phyloP scores from a whole-genome alignment of 2,113 vertebrate genomes.

The Engystomops pustulosus region DNA sequence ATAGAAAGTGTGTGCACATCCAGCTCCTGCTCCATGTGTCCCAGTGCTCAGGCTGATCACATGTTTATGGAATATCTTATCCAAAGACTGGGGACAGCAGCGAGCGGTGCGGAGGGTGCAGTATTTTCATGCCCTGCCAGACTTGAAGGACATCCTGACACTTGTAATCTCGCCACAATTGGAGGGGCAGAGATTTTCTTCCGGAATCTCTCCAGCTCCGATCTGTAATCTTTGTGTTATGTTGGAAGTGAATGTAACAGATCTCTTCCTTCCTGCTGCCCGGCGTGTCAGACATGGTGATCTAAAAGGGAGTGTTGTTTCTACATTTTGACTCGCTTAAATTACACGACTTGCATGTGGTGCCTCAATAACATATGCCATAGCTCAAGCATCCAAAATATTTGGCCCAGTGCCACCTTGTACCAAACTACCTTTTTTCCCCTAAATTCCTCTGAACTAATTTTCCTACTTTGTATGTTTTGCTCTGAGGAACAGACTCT shows the following conservation, averaged over 20 bases:
- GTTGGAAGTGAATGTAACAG: not conserved
- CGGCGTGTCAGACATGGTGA: constrained; percentile 12
- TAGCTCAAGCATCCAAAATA: constrained; percentile 22
- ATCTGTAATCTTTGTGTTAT: not conserved
- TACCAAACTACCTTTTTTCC: constrained; percentile 22
- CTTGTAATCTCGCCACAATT: not conserved
- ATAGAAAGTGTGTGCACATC: no score
- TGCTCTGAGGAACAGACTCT: not conserved
- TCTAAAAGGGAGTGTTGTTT: constrained; percentile 4
- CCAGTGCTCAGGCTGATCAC: no score
- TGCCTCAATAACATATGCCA: constrained; percentile 20
- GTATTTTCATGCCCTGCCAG: not conserved
- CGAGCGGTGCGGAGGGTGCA: not conserved
- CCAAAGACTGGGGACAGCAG: no score
- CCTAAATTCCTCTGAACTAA: not conserved
- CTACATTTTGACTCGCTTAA: constrained; percentile 3
- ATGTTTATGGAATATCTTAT: no score
- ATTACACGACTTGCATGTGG: constrained; percentile 10
- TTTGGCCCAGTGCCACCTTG: constrained; percentile 29
- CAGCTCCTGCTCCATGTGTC: no score
- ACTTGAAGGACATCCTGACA: not conserved
- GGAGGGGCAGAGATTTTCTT: not conserved
- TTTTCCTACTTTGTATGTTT: not conserved
- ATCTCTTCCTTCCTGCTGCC: not conserved
- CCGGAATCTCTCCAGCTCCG: not conserved